phyloP scores from a whole-genome alignment of 1,140 invertebrate genomes.

The Sycophaga agraensis region DNA sequence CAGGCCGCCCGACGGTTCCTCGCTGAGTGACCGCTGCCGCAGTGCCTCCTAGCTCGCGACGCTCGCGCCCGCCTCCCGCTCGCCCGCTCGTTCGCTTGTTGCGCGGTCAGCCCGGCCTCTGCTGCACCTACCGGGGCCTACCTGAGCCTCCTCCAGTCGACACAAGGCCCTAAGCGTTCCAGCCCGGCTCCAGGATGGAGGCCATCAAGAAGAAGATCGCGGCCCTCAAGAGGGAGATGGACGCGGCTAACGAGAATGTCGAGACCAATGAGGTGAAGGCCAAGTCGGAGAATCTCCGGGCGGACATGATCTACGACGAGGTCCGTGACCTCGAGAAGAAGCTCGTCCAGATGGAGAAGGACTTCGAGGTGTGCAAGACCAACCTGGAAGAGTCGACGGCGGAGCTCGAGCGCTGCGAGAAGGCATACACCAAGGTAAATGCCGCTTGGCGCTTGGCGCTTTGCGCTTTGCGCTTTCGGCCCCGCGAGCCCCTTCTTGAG shows the following conservation, averaged over 20 bases:
- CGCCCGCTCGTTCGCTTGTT: not conserved
- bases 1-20: too few species aligned
- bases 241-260: constrained; percentile 74
- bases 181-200: constrained; percentile 64
- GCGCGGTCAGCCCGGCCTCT: too few species aligned
- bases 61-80: too few species aligned
- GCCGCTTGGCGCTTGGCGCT: not conserved
- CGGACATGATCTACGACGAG: constrained; percentile 72
- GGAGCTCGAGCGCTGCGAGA: constrained; percentile 73
- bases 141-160: too few species aligned
- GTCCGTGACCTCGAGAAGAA: constrained; percentile 71
- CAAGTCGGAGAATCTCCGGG: constrained; percentile 67
- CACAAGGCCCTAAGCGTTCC: too few species aligned
- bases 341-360: constrained; percentile 68
- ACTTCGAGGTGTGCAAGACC: constrained; percentile 67
- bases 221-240: constrained; percentile 80
- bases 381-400: constrained; percentile 64
- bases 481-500: not conserved
- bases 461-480: too few species aligned
- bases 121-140: too few species aligned
- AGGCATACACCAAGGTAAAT: constrained; percentile 57
- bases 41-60: too few species aligned
- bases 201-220: constrained; percentile 88
- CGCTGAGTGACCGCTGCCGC: too few species aligned
- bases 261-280: constrained; percentile 74